These are phyloP conservation scores for Babyrousa celebensis DNA, from an alignment of 2,797 vertebrate species.

Conservation along the genomic window DNA sequence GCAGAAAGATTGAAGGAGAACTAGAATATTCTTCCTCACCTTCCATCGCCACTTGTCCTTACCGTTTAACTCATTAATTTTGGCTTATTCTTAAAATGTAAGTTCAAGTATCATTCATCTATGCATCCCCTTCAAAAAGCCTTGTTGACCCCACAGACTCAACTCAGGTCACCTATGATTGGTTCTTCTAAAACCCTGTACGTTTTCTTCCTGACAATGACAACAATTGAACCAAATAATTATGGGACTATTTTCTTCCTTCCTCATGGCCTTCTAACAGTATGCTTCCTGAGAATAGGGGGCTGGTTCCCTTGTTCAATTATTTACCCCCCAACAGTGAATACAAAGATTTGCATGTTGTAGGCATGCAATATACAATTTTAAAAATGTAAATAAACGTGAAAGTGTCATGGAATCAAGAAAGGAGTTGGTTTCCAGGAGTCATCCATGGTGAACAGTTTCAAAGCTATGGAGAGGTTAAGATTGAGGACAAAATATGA, in stretches of 20 bases:
- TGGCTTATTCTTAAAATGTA: not conserved
- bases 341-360: not conserved
- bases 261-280: not conserved
- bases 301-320: not conserved
- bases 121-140: not conserved
- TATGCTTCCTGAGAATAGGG: not conserved
- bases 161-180: not conserved
- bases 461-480: not conserved
- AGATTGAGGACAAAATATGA: not conserved
- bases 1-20: not conserved
- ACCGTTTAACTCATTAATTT: not conserved
- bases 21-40: not conserved
- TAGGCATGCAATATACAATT: not conserved
- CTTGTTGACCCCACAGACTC: not conserved
- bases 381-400: not conserved
- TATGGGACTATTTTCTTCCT: not conserved
- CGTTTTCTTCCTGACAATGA: not conserved
- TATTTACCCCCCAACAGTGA: not conserved
- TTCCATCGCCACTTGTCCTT: not conserved
- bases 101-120: not conserved
- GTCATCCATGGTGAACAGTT: not conserved
- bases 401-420: not conserved
- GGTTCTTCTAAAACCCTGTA: not conserved
- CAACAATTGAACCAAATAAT: slow-evolving; percentile 9
- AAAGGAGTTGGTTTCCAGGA: not conserved